Base-by-base conservation (phyloP, 2,113 vertebrate genomes). In the Anolis sagrei region DNA sequence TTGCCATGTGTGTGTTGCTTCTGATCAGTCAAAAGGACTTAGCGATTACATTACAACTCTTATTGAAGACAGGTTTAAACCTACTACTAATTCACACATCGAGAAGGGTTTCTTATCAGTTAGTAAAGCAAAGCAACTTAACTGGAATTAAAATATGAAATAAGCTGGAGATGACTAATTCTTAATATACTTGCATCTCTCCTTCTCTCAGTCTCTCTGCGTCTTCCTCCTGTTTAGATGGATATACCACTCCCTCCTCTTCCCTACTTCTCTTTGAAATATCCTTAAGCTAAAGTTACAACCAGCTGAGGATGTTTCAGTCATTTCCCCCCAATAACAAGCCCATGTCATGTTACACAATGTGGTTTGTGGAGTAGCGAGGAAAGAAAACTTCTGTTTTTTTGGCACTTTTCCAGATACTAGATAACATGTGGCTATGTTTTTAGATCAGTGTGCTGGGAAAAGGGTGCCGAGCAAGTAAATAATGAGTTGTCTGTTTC, bases 11-110 rank as follows among this genome's bases (percentile, higher is more conserved):
- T 89, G 18, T 25, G 80, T 89, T 32, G 54, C 18, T 13, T 58
- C 82, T 86, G 76, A 80, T 92, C 90, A 83, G 73, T 92, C 90
- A 84, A 66, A 88, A 34, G 88, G 70, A 79, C 92, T 79, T 92
- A 82, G 91, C 91, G 88, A 54, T 62, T 91, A 21, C 54, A 64
- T 87, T 82, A 91, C 69, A 89, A 34, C 82, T 91, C 6, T 66
- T 84, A 70, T 2, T 21, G 89, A 93, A 87, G 36, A 76, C 29
- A 90, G 85, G 2, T 90, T 89, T 92, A 27, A 85, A 92, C 16
- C 2, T 73, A 27, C 84, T 88, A 91, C 73, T 80, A 90, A 90
- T 87, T 87, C 1, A 29, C 79, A 34, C 73, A 85, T 86, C 75
- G 61, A 32, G 34, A 62, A 90, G 78, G 49, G 73, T 84, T 89